Base-by-base conservation (phyloP, 2,888 invertebrate species). In the Coenonympha glycerion region DNA sequence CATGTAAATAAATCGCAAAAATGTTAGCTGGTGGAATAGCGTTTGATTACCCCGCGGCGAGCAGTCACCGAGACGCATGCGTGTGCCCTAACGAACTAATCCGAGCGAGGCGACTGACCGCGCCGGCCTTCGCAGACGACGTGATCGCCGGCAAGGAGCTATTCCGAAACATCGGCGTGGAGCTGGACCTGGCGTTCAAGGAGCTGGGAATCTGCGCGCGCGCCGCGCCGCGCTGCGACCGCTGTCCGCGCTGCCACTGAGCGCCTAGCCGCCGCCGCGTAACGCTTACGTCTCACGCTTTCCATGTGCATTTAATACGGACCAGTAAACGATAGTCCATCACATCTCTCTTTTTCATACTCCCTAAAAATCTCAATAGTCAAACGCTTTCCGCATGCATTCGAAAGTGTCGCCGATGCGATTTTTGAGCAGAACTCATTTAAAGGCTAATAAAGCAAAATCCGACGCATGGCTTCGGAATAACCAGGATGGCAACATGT, bases 91-190 rank as follows among this genome's bases (percentile, higher is more conserved):
- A 62, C 59, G 58, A 40, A 52, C 48, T 51, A 55, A 51, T 44
- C 21, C 18, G 40, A 30, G 50, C 53, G 61, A 53, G 53, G 61
- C 49, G 57, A 69, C 61, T 75, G 73, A 76, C 65, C 57, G 61
- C 66, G 66, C 62, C 63, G 77, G 72, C 79, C 68, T 79, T 69
- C 73, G 71, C 91, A 94, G 94, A 95, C 91, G 94, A 94, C 73
- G 89, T 94, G 89, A 92, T 95, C 86, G 87, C 89, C 71, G 92
- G 92, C 86, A 97, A 96, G 91, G 95, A 96, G 90, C 91, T 94
- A 85, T 97, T 93, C 91, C 95, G 94, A 87, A 91, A 93, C 79
- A 93, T 97, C 81, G 95, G 95, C 66, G 96, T 95, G 79, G 96
- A 96, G 85, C 89, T 97, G 90, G 96, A 97, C 89, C 89, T 90